Percentiles rank a stretch among this genome's conserved stretches.
phyloP scores from a whole-genome alignment of 2,113 vertebrate species.

The Xenus cinereus region DNA sequence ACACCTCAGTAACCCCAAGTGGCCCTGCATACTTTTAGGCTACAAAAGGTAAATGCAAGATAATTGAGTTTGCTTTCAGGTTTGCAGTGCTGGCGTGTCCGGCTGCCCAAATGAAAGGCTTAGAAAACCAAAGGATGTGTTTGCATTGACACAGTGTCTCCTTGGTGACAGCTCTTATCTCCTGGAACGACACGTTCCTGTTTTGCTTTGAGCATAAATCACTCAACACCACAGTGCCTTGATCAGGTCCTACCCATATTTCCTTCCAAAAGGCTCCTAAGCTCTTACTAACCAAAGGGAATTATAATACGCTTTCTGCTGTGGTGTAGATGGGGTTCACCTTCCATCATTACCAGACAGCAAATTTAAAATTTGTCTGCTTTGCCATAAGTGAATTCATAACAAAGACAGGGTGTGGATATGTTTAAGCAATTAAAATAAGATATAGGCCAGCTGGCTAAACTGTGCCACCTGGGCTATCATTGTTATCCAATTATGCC shows the following conservation, averaged over 20 bases:
- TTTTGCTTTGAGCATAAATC: background rate
- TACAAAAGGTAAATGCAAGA: background rate
- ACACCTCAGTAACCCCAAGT: background rate
- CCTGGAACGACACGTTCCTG: background rate
- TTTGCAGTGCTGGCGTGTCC: background rate
- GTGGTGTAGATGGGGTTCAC: background rate
- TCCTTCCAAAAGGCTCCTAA: background rate
- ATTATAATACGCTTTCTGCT: background rate
- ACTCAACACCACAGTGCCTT: background rate
- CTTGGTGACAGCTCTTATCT: background rate
- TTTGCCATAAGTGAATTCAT: background rate
- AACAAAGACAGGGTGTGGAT: constrained; percentile 25
- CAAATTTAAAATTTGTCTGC: background rate
- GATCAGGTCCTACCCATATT: background rate
- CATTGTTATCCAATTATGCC: background rate
- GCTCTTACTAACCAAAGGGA: background rate
- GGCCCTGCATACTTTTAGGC: background rate
- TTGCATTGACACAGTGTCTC: background rate
- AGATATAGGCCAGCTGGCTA: background rate
- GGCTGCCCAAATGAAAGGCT: background rate
- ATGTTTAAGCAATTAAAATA: background rate
- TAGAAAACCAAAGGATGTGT: background rate
- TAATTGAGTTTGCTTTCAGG: background rate
- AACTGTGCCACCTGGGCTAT: background rate
- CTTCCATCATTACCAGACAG: background rate